These are phyloP conservation scores for Polymixis lichenea DNA, from an alignment of 2,888 invertebrate genomes.

Conservation along the genomic window DNA sequence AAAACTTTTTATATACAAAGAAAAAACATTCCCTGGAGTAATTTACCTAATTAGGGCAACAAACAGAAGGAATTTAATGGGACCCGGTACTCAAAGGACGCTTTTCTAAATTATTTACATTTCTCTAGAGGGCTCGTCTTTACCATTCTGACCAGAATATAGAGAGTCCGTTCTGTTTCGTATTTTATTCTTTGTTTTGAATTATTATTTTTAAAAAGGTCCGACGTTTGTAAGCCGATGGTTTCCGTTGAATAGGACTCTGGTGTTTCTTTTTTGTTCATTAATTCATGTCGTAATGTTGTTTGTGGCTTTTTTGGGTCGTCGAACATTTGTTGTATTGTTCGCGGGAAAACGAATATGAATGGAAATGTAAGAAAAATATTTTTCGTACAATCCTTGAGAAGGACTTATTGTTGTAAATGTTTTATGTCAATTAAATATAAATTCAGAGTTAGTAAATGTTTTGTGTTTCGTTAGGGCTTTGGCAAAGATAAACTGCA, in stretches of 20 bases:
- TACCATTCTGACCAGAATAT: constrained; percentile 73
- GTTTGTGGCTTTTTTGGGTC: constrained; percentile 60
- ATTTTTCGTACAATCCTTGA: constrained; percentile 35
- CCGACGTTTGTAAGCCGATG: constrained; percentile 54
- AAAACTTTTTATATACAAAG: constrained; percentile 66
- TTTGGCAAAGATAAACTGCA: neutral
- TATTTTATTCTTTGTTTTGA: constrained; percentile 54
- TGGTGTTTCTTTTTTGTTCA: constrained; percentile 61
- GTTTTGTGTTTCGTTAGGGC: neutral
- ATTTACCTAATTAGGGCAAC: constrained; percentile 83
- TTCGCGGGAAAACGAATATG: constrained; percentile 33
- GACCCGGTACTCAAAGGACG: constrained; percentile 78
- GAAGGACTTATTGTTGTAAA: constrained; percentile 13
- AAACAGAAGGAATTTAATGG: constrained; percentile 84
- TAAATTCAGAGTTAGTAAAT: constrained; percentile 4
- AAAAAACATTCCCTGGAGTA: constrained; percentile 77
- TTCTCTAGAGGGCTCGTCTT: constrained; percentile 77
- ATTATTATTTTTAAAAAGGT: constrained; percentile 61
- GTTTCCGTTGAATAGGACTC: constrained; percentile 48
- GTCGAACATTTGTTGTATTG: constrained; percentile 58
- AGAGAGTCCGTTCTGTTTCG: constrained; percentile 60
- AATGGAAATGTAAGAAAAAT: constrained; percentile 31
- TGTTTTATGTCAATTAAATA: constrained; percentile 38
- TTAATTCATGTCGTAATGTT: constrained; percentile 61
- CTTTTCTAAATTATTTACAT: constrained; percentile 83